Percentiles rank a stretch among this genome's conserved stretches.
Conservation (phyloP, 1,140 invertebrate genomes). For the Wiebesia pumilae region DNA sequence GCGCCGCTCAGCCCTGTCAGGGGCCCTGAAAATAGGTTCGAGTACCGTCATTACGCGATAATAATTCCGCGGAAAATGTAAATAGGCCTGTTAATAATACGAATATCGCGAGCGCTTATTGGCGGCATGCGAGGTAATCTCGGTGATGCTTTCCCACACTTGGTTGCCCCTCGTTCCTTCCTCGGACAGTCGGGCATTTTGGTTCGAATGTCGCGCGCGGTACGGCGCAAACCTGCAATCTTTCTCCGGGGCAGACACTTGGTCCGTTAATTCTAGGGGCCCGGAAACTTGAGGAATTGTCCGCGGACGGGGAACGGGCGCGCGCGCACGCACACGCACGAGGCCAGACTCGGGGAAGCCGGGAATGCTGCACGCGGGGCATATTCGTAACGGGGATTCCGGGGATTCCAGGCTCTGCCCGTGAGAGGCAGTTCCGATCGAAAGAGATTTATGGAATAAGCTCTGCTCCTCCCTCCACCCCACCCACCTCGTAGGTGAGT, state of each 20-base stretch:
- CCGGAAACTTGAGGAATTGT: conserved; percentile 67
- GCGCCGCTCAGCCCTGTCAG: neutral
- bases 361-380: no score
- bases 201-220: conserved; percentile 37
- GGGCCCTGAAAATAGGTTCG: neutral
- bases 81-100: conserved; percentile 33
- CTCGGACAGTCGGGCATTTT: conserved; percentile 44
- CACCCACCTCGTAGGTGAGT: no score
- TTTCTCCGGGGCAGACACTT: conserved; percentile 60
- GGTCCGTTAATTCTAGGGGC: conserved; percentile 69
- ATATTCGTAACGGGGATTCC: conserved; percentile 36
- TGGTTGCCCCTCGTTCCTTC: conserved; percentile 48
- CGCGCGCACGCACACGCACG: no score
- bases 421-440: conserved; percentile 38
- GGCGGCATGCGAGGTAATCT: conserved; percentile 59
- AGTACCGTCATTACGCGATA: conserved; percentile 32
- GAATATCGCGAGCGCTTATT: conserved; percentile 45
- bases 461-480: neutral
- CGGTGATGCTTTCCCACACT: conserved; percentile 61
- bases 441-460: conserved; percentile 48
- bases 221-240: conserved; percentile 66
- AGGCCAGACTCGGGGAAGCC: no score
- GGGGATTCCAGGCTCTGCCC: conserved; percentile 15
- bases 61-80: conserved; percentile 41
- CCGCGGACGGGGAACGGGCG: conserved; percentile 51